Percentiles rank a stretch among this genome's conserved stretches.
Conservation (phyloP, 2,113 vertebrate species). For the Tragelaphus scriptus region DNA sequence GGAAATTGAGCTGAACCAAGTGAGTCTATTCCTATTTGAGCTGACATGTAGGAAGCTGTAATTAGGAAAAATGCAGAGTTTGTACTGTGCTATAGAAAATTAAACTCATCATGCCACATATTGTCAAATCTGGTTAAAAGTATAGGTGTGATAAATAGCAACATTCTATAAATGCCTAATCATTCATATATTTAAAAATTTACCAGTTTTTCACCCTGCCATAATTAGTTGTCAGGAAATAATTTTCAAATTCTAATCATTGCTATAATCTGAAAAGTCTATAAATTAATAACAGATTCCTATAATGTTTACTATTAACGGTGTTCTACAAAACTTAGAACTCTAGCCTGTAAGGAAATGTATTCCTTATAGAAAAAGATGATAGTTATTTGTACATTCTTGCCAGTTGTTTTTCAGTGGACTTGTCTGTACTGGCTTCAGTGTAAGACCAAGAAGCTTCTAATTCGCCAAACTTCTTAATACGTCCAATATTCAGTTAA, state of each 20-base stretch:
- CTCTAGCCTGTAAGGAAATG: background rate
- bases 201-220: background rate
- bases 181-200: constrained; percentile 22
- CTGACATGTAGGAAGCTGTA: constrained; percentile 31
- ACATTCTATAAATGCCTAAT: background rate
- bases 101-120: background rate
- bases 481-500: background rate
- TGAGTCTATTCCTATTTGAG: constrained; percentile 24
- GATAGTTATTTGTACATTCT: background rate
- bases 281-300: constrained; percentile 12
- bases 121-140: constrained; percentile 16
- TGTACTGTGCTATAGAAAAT: constrained; percentile 22
- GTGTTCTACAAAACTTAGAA: background rate
- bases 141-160: background rate
- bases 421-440: background rate
- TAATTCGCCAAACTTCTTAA: background rate
- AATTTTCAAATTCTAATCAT: constrained; percentile 31
- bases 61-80: constrained; percentile 49
- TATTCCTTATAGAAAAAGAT: background rate
- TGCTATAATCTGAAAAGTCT: background rate
- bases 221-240: constrained; percentile 24
- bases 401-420: background rate
- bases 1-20: constrained; percentile 49
- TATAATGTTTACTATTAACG: background rate
- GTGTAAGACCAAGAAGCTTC: background rate